Percentiles rank a stretch among this genome's conserved stretches.
Conservation (phyloP, 2,113 vertebrate genomes). For the Leptobrachium ailaonicum region DNA sequence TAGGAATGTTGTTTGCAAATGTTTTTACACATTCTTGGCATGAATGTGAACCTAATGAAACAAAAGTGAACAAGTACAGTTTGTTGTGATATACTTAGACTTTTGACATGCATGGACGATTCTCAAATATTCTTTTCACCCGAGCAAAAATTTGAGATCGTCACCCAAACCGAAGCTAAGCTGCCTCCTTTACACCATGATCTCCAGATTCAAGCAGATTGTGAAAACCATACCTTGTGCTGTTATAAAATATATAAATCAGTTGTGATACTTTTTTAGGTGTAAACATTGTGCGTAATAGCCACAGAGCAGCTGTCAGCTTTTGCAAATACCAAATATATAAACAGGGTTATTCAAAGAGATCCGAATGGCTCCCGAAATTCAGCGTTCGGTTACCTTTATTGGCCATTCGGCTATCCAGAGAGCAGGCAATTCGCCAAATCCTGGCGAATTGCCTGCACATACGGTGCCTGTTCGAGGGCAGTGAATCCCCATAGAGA, state of each 20-base stretch:
- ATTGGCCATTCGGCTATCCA: no score
- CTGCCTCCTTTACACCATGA: not conserved
- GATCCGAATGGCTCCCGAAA: no score
- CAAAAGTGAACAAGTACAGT: conserved; percentile 19
- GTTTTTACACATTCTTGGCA: conserved; percentile 15
- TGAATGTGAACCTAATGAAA: conserved; percentile 13
- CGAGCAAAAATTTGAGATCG: conserved; percentile 14
- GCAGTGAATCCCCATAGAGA: no score
- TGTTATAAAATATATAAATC: not conserved
- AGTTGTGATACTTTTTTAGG: no score
- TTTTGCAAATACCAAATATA: no score
- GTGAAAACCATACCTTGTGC: not conserved
- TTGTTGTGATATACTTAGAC: conserved; percentile 26
- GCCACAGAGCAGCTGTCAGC: no score
- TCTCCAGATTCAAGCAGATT: not conserved
- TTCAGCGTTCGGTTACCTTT: no score
- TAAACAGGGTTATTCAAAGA: no score
- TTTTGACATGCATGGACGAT: conserved; percentile 2
- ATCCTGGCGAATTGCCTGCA: no score
- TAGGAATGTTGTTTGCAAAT: conserved; percentile 19
- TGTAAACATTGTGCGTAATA: no score
- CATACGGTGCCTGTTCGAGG: no score
- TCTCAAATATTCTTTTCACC: conserved; percentile 11
- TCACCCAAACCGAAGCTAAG: conserved; percentile 30
- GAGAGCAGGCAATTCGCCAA: no score